Base-by-base conservation (phyloP, 2,888 invertebrate species). In the Scaptomyza caliginosa region DNA sequence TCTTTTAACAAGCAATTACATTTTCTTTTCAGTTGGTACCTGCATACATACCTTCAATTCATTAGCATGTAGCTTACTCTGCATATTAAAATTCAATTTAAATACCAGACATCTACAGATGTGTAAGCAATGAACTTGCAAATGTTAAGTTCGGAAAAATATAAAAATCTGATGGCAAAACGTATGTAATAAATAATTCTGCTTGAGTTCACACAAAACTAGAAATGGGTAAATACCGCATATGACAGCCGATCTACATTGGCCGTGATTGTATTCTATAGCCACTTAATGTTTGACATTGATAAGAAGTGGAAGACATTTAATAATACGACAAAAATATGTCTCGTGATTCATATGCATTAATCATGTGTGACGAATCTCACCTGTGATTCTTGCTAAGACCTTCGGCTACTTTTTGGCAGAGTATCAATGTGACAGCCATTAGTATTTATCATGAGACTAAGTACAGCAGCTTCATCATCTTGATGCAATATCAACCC, bases 351-450 rank as follows among this genome's bases (percentile, higher is more conserved):
- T 76, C 72, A 74, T 57, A 67, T 46, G 62, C 62, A 70, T 63
- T 74, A 65, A 80, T 70, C 59, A 62, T 43, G 51, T 74, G 68
- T 86, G 80, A 84, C 86, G 64, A 84, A 77, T 80, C 64, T 64
- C 56, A 62, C 60, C 58, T 48, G 42, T 19, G 52, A 21, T 43
- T 32, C 38, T 60, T 62, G 73, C 73, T 69, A 65, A 74, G 67
- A 49, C 52, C 77, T 62, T 76, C 43, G 62, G 54, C 63, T 50
- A 66, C 50, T 43, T 50, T 71, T 67, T 75, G 86, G 72, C 86
- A 72, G 65, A 43, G 43, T 42, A 50, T 72, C 86, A 78, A 80
- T 65, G 56, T 45, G 46, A 45, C 40, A 70, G 45, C 62, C 62
- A 45, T 49, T 57, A 17, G 52, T 52, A 45, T 70, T 72, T 26